A percentile compares a stretch with the other conserved stretches of the same genome.
phyloP scores from a whole-genome alignment of 2,797 vertebrate species.

The Alcedo atthis region DNA sequence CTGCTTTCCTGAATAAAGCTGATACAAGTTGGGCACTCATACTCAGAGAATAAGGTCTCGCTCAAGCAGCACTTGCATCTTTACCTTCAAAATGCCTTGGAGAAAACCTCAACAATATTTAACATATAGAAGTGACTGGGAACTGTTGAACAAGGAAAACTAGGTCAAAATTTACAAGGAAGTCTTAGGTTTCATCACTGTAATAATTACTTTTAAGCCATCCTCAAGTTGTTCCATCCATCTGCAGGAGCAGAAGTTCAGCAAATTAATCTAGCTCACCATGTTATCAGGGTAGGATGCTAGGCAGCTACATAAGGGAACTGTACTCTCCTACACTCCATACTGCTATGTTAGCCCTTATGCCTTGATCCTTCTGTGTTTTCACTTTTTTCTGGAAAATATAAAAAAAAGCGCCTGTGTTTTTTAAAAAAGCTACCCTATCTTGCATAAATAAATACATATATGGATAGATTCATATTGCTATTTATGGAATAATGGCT shows the following conservation, averaged over 20 bases:
- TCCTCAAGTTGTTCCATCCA: not conserved
- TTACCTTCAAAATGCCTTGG: not conserved
- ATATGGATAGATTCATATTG: not conserved
- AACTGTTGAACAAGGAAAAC: not conserved
- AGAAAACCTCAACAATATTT: not conserved
- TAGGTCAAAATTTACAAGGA: not conserved
- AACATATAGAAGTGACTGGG: not conserved
- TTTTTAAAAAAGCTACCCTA: not conserved
- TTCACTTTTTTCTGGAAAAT: not conserved
- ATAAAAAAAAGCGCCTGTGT: fast-evolving
- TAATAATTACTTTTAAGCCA: not conserved
- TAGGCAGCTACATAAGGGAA: not conserved
- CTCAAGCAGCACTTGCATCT: not conserved
- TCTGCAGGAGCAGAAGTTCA: not conserved
- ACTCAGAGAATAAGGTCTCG: not conserved
- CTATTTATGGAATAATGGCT: not conserved
- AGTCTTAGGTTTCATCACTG: not conserved
- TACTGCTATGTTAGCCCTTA: not conserved
- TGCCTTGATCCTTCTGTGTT: not conserved
- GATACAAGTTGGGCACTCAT: fast-evolving
- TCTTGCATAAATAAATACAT: not conserved
- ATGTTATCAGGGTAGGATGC: not conserved
- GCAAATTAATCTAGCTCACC: not conserved
- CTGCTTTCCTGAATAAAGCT: not conserved
- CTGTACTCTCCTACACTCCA: not conserved